Evolutionary conservation across 2,797 vertebrate genomes (phyloP), one percentile per base, ranked within the genome.

Genomic region (Poliocrania exsul): DNA sequence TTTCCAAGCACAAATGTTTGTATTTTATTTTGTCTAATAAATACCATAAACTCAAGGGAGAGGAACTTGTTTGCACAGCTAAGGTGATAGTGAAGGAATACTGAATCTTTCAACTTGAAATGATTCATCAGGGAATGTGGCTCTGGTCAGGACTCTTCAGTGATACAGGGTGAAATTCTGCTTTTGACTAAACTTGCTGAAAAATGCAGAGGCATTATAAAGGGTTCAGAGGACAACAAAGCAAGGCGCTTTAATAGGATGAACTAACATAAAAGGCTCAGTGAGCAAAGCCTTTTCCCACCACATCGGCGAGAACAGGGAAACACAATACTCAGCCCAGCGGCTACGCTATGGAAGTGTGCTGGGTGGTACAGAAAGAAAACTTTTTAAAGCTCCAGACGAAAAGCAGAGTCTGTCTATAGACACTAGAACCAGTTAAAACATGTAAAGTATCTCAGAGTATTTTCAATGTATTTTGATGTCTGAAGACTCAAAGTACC

Each of bases 141-240:
- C 49, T 92, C 56, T 70, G 28, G 37, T 56, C 64, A 61, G 81
- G 62, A 66, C 83, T 89, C 66, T 80, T 77, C 56, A 86, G 86
- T 15, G 88, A 73, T 64, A 85, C 29, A 37, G 69, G 15, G 61
- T 74, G 78, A 92, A 92, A 80, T 84, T 95, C 69, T 84, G 92
- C 93, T 95, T 96, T 95, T 92, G 91, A 94, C 85, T 92, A 42
- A 90, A 86, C 88, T 94, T 89, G 88, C 80, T 91, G 94, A 92
- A 94, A 96, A 96, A 83, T 26, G 86, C 83, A 60, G 73, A 77
- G 78, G 78, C 95, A 80, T 91, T 86, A 83, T 80, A 94, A 91
- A 95, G 92, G 92, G 73, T 88, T 95, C 88, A 93, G 72, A 89
- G 65, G 78, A 93, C 69, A 96, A 97, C 94, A 97, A 97, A 97